Evolutionary conservation across 2,113 vertebrate genomes (phyloP), one percentile per base, ranked within the genome.

Genomic region (Corythornis vintsioides): DNA sequence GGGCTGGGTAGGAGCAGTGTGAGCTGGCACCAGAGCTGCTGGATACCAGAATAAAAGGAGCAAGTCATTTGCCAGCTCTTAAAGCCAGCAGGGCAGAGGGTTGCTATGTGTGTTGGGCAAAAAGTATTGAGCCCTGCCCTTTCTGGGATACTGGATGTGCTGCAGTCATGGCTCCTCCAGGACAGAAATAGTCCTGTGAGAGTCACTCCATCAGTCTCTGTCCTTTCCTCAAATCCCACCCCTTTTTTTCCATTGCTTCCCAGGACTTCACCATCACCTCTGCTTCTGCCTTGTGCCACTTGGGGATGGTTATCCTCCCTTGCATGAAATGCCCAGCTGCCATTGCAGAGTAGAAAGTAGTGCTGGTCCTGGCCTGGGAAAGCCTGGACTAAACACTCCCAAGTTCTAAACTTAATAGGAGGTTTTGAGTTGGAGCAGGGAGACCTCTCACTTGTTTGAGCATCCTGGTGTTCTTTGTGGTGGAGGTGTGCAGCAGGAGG

Each of bases 11-110:
- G 83, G 76, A 90, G 21, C 86, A 72, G 69, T 1, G 2, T 43
- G 89, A 95, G 77, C 75, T 94, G 83, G 77, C 92, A 61, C 31
- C 16, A 15, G 43, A 83, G 83, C 79, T 80, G 50, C 60, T 74
- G 81, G 45, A 24, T 70, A 13, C 0, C 0, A 82, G 53, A 90
- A 86, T 82, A 80, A 93, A 84, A 81, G 61, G 17, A 90, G 56
- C 35, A 25, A 45, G 22, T 35, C 56, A 50, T 38, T 1, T 88
- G 92, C 53, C 83, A 92, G 91, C 66, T 78, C 69, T 45, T 24
- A 38, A 83, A 94, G 73, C 9, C 82, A 66, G 73, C n/a, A 79
- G 72, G 86, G 76, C 78, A 65, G 79, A 60, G 70, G 35, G 31
- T 40, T 69, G 88, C 80, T 35, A 3, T 79, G 70, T 40, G 77